Percentiles rank a stretch among this genome's conserved stretches.
phyloP scores from a whole-genome alignment of 2,113 vertebrate genomes.

The Scomber japonicus region DNA sequence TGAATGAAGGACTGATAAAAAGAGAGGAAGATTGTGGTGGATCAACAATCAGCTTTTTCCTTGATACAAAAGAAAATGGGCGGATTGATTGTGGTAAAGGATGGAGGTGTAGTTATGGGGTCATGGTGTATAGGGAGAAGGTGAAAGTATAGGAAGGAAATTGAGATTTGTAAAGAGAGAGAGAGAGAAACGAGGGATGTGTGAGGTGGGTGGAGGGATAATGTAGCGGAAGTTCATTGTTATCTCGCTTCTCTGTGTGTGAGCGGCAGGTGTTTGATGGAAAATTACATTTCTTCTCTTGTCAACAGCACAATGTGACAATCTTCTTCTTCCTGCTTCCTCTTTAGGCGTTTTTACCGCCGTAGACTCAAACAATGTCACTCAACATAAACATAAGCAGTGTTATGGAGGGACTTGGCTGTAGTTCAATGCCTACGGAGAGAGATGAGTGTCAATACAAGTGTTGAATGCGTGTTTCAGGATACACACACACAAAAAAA shows the following conservation, averaged over 20 bases:
- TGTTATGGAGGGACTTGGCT: too few relatives aligned
- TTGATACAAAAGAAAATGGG: constrained; percentile 12
- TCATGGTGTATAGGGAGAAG: neutral
- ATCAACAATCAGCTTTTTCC: too few relatives aligned
- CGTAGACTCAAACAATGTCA: too few relatives aligned
- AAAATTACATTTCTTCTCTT: neutral
- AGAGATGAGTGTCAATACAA: too few relatives aligned
- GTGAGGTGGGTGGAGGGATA: neutral
- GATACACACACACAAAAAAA: too few relatives aligned
- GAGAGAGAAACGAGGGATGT: neutral
- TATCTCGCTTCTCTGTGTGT: neutral
- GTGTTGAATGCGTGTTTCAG: too few relatives aligned
- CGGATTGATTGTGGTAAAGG: constrained; percentile 1
- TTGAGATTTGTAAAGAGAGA: neutral
- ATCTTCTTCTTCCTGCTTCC: neutral
- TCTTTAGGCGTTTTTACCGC: neutral
- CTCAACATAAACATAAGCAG: too few relatives aligned
- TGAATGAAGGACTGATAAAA: too few relatives aligned
- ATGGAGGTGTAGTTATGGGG: constrained; percentile 11
- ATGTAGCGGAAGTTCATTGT: constrained; percentile 31
- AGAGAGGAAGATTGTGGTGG: too few relatives aligned
- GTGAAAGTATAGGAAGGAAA: neutral
- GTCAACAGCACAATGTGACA: neutral
- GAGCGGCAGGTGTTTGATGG: neutral
- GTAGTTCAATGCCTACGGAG: too few relatives aligned